Evolutionary conservation across 2,797 vertebrate species (phyloP).

Genomic region (Lacerta bilineata): DNA sequence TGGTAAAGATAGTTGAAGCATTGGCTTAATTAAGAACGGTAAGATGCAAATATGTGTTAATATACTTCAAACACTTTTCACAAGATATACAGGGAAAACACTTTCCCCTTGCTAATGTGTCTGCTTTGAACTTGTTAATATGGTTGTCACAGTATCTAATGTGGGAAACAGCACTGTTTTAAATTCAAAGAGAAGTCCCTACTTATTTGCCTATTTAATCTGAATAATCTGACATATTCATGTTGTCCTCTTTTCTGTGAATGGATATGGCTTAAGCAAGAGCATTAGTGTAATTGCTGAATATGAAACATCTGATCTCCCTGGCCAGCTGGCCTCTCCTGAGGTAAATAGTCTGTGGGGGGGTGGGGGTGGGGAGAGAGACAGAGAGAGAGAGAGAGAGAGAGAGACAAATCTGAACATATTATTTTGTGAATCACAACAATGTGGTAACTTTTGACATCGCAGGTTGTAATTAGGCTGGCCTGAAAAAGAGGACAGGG

Average conservation of each 20-base stretch:
- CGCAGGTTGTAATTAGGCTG: neutral
- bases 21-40: slow-evolving; percentile 21
- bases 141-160: slow-evolving; percentile 23
- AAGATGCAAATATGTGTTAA: slow-evolving; percentile 15
- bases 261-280: slow-evolving; percentile 20
- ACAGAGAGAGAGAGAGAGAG: neutral
- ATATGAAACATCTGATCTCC: slow-evolving; percentile 16
- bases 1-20: neutral
- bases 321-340: slow-evolving; percentile 9
- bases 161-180: slow-evolving; percentile 11
- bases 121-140: slow-evolving; percentile 36
- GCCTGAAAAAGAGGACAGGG: neutral
- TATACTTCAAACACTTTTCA: slow-evolving; percentile 3
- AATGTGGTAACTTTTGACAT: neutral
- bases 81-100: neutral
- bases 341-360: neutral
- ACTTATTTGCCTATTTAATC: slow-evolving; percentile 17
- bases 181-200: slow-evolving; percentile 9
- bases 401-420: neutral
- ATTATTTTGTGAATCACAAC: neutral
- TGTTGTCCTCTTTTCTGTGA: slow-evolving; percentile 21
- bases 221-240: slow-evolving; percentile 20
- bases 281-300: slow-evolving; percentile 23
- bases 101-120: slow-evolving; percentile 27
- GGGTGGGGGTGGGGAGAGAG: neutral